Base-by-base conservation (phyloP, 1,140 invertebrate genomes). In the Habropoda laboriosa region DNA sequence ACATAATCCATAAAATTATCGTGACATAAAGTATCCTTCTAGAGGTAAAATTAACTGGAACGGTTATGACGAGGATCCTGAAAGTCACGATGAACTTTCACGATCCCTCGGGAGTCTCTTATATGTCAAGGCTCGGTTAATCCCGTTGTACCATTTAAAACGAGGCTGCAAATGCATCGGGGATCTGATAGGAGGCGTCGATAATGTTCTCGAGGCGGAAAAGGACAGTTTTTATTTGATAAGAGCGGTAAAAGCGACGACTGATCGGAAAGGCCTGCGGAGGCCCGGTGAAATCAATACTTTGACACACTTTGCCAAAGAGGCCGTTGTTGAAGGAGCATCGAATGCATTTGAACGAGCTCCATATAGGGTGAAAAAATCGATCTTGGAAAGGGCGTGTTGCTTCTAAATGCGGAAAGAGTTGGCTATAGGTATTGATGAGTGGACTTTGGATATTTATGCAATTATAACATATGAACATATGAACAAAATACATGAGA, bases 1-100 rank as follows among this genome's bases (percentile, higher is more conserved):
- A 18, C 27, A 38, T 38, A 21, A 3, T 40, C 30, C 4, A 21
- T 42, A 21, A 38, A 68, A 57, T 1, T n/a, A n/a, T n/a, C n/a
- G n/a, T n/a, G n/a, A n/a, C n/a, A n/a, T n/a, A n/a, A n/a, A n/a
- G 0, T 10, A 45, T 32, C 30, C 5, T 35, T 18, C 12, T 27
- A 21, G 0, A 57, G 18, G 7, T 6, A 53, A n/a, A 4, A 30
- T 18, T 63, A 42, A 27, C 4, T 6, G 18, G 51, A 27, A 58
- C 2, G n/a, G 0, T 58, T 10, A 2, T 42, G 18, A 72, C 74
- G 13, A 18, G 32, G 18, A 30, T 51, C 18, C 24, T 80, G 45
- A 86, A 83, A 83, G 73, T 83, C 70, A 51, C 57, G 32, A 60
- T 61, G 42, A 86, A 86, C 72, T 83, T 86, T 80, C 10, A 70